Conservation (phyloP, 2,888 invertebrate genomes). For the Ecliptopera silaceata region DNA sequence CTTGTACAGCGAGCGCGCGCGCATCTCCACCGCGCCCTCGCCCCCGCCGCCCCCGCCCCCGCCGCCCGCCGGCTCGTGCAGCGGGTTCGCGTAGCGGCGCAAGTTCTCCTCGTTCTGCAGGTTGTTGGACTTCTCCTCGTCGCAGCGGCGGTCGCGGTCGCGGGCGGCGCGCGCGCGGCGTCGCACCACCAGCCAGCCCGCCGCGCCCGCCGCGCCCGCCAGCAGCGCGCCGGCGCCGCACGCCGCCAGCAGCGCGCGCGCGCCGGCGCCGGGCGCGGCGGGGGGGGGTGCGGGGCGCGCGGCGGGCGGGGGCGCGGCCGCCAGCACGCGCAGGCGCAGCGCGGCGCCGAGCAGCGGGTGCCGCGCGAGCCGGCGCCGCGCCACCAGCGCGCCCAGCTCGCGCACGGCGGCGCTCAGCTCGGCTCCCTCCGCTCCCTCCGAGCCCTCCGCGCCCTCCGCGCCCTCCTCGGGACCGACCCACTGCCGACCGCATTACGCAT, state of each 20-base stretch:
- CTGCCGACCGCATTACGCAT: too few species aligned
- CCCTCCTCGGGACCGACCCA: constrained; percentile 73
- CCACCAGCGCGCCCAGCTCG: constrained; percentile 66
- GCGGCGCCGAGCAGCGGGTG: constrained; percentile 71
- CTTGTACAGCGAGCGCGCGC: constrained; percentile 89
- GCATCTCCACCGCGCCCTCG: constrained; percentile 75
- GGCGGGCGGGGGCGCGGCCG: constrained; percentile 32
- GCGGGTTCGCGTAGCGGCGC: constrained; percentile 90
- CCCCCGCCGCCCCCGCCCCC: constrained; percentile 71
- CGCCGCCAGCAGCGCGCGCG: constrained; percentile 42
- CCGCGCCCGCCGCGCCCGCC: constrained; percentile 38
- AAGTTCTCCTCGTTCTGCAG: constrained; percentile 95
- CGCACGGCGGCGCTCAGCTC: constrained; percentile 63
- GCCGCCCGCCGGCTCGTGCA: constrained; percentile 79
- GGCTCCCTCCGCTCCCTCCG: constrained; percentile 48
- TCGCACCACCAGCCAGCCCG: constrained; percentile 49
- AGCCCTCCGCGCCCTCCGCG: constrained; percentile 44
- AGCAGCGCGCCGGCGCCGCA: constrained; percentile 48
- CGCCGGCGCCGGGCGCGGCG: constrained; percentile 55
- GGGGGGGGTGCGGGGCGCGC: constrained; percentile 56
- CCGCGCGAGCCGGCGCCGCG: constrained; percentile 66
- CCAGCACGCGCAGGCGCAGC: constrained; percentile 61
- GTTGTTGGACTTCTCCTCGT: constrained; percentile 95
- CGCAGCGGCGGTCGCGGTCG: constrained; percentile 85
- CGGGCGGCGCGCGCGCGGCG: constrained; percentile 72